These are phyloP conservation scores for Hypena proboscidalis DNA, from an alignment of 2,888 invertebrate species.

Conservation along the genomic window DNA sequence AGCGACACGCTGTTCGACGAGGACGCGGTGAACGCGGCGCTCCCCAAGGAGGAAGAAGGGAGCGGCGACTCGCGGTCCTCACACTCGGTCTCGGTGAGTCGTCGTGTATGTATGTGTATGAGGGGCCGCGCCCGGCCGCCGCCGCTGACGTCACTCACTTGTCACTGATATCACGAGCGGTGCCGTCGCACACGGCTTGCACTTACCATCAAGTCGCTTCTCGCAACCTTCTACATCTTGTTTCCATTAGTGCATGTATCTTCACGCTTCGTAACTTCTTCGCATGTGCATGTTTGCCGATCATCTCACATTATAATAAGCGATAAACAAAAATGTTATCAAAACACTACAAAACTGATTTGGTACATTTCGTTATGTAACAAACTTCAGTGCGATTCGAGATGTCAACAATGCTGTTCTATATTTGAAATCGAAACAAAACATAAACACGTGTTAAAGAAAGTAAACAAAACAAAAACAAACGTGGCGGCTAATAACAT, in stretches of 20 bases:
- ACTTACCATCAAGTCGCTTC: conserved; percentile 53
- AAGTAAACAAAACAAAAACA: conserved; percentile 26
- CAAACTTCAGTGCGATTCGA: too few species aligned
- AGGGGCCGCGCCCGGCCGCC: conserved; percentile 60
- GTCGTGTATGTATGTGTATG: conserved; percentile 33
- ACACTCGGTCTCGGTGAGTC: conserved; percentile 75
- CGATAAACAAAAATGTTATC: too few species aligned
- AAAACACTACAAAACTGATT: background rate
- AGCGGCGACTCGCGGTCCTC: conserved; percentile 80
- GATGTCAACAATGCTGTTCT: too few species aligned
- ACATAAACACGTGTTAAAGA: conserved; percentile 10
- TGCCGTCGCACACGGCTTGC: conserved; percentile 44
- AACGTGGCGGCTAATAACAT: background rate
- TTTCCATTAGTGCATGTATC: conserved; percentile 20
- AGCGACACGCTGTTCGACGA: conserved; percentile 84
- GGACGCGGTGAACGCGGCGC: conserved; percentile 56
- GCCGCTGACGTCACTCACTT: conserved; percentile 70
- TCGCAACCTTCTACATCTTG: conserved; percentile 61
- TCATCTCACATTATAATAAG: too few species aligned
- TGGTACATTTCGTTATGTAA: background rate
- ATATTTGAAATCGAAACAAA: background rate
- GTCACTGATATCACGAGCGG: conserved; percentile 55
- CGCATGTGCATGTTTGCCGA: conserved; percentile 1
- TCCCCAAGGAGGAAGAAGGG: conserved; percentile 79
- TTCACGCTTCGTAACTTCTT: conserved; percentile 1